Base-by-base conservation (phyloP, 1,140 invertebrate genomes). In the Asobara japonica region DNA sequence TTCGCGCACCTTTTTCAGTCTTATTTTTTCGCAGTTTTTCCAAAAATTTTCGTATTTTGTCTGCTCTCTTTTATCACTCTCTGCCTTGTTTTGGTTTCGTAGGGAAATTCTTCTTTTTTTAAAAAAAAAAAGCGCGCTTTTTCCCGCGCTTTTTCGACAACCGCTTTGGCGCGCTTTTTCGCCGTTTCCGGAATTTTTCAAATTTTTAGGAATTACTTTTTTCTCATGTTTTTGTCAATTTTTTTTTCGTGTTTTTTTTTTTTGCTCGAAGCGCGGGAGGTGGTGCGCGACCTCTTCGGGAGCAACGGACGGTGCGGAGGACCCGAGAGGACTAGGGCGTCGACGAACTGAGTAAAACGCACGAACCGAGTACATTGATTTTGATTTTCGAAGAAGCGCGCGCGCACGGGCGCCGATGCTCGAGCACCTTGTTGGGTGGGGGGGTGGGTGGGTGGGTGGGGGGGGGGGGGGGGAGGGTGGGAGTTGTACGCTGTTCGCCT, bases 351-450 rank as follows among this genome's bases (percentile, higher is more conserved):
- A 78, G 76, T 71, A 68, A 76, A 73, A 60, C 77, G 75, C 79
- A 71, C 74, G 79, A 79, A 77, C 78, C 69, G 74, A 84, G 81
- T 83, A 85, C 85, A 87, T 87, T 85, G 85, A 87, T 87, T 87
- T 87, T 86, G 85, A 87, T 86, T 86, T 87, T 87, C 84, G 80
- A 84, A 85, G 82, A 83, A 82, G 83, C 82, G 85, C 85, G 85
- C 84, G 83, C 76, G 82, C 79, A 29, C 51, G 25, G 41, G 41
- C n/a, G n/a, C 3, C 10, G n/a, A 18, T 4, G 18, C 8, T 13
- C 41, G n/a, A 13, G n/a, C n/a, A 13, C 18, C 41, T 45, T 45
- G n/a, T 45, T 45, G 41, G 41, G 11, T 56, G 51, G 51, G 3
- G 2, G 7, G 51, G 10, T 3, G 0, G 51, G 20, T 6, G 22